A percentile compares a stretch with the other conserved stretches of the same genome.
Evolutionary conservation across 2,888 invertebrate genomes (phyloP).

Genomic region (Cryptus viduatorius): DNA sequence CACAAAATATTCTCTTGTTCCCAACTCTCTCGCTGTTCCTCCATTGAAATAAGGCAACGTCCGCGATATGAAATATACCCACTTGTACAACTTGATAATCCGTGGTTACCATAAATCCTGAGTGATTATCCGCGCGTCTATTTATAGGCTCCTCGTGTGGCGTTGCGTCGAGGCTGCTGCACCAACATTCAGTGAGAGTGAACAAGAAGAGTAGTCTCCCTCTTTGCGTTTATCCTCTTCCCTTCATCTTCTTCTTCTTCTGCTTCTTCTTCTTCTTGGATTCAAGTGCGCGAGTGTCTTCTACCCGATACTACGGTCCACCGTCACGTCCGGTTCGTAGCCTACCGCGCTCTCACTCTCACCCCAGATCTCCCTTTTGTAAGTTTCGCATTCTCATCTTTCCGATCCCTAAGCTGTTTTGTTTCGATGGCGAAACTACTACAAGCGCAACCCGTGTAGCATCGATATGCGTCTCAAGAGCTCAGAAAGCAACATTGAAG

Average conservation of each 20-base stretch:
- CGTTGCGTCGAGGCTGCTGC: conserved; percentile 67
- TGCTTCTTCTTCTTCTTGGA: conserved; percentile 52
- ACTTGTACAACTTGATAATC: conserved; percentile 85
- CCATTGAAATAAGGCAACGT: conserved; percentile 84
- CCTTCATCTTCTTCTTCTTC: conserved; percentile 49
- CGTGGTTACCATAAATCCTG: conserved; percentile 85
- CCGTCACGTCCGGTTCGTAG: conserved; percentile 55
- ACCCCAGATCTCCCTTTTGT: conserved; percentile 18
- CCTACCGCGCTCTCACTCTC: conserved; percentile 37
- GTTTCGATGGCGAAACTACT: conserved; percentile 26
- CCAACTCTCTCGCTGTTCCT: conserved; percentile 50
- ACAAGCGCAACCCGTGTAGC: not conserved
- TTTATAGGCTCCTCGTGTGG: conserved; percentile 81
- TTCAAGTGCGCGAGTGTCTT: conserved; percentile 60
- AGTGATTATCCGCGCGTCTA: conserved; percentile 85
- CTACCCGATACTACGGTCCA: conserved; percentile 48
- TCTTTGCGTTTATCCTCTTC: conserved; percentile 55
- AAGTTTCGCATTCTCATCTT: conserved; percentile 43
- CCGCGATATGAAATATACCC: conserved; percentile 84
- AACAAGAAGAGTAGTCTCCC: conserved; percentile 50
- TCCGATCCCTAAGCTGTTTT: conserved; percentile 24
- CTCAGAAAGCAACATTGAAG: conserved; percentile 9
- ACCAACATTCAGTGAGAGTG: conserved; percentile 34
- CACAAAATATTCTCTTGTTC: conserved; percentile 59
- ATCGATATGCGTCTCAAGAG: conserved; percentile 27